Base-by-base conservation (phyloP, 2,113 vertebrate species). In the Oxyura jamaicensis region DNA sequence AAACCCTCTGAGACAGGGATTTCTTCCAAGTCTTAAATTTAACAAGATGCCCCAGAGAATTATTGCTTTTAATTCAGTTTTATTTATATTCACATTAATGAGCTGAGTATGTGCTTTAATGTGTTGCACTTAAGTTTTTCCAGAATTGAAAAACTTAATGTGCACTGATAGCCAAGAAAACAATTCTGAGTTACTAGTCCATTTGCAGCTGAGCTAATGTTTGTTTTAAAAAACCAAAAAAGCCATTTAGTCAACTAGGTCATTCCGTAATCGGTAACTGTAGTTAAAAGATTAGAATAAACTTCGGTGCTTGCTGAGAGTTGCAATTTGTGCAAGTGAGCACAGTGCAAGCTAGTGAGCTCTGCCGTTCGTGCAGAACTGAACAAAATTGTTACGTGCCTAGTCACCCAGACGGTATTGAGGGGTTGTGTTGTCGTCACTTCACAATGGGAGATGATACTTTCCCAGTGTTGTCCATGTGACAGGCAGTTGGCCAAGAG, bases 301-400 rank as follows among this genome's bases (percentile, higher is more conserved):
- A 46, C 11, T 22, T 60, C 66, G 22, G 41, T 29, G 10, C 33
- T 90, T 84, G 44, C 59, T 87, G 39, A 20, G 25, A 68, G 21
- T 41, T 76, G 25, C 1, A 63, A 2, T 56, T 69, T 56, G 29
- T 73, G 22, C 58, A 91, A 63, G 55, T 48, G 44, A 86, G 67
- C 23, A 9, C 52, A 79, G 39, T 59, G 35, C 14, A 6, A 67
- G 10, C 0, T 2, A 48, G 33, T 48, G 44, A 77, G 22, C 74
- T 78, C 46, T 0, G 0, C 10, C 65, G 42, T 52, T 87, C 33
- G 3, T 0, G 0, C 29, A 8, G 0, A 62, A 31, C 3, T 1
- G 52, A 87, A 46, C 53, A 2, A 50, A 86, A 21, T 31, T 4
- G 17, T 6, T 41, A 17, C 53, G 77, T 82, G 8, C 39, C 31